Base-by-base conservation (phyloP, 1,140 invertebrate genomes). In the Orchestia grillus region DNA sequence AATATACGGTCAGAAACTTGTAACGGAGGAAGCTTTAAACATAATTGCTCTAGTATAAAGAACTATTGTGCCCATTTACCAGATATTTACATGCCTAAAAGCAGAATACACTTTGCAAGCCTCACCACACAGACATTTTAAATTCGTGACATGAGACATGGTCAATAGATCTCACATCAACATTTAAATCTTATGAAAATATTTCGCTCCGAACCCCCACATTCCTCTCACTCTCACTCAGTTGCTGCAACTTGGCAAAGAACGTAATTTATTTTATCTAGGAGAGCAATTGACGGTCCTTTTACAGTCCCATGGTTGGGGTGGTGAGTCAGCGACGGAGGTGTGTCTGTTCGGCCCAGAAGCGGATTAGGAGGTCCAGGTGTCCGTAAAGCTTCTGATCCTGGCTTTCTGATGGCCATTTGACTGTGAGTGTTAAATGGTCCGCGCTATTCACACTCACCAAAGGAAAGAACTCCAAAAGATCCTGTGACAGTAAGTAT, bases 401-500 rank as follows among this genome's bases (percentile, higher is more conserved):
- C 92, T 6, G 40, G 92, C 92, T 94, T 94, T 94, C 43, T 47
- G 44, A 44, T 44, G 44, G 92, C 92, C 44, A 44, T 94, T 94
- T 94, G 92, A 94, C 92, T 94, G 92, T 45, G 43, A 44, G 44
- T 45, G 92, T 94, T 94, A 45, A 94, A 94, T 94, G 92, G 92
- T 40, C 92, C 92, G 36, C 92, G 92, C 92, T 44, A 94, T 94
- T 94, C 92, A 94, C 92, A 94, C 92, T 94, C 44, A 94, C 92
- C 92, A 94, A 94, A 94, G 92, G 92, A 44, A 94, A 47, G 92
- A 94, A 47, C 92, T 40, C 92, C 92, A 44, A 94, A 94, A 94
- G 92, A 11, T 94, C 44, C 92, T 94, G 43, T 94, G 92, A 94
- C 92, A 94, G 92, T 94, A 94, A 94, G 92, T 94, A 94, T 94